phyloP scores from a whole-genome alignment of 2,797 vertebrate genomes.

The Coilia nasus region DNA sequence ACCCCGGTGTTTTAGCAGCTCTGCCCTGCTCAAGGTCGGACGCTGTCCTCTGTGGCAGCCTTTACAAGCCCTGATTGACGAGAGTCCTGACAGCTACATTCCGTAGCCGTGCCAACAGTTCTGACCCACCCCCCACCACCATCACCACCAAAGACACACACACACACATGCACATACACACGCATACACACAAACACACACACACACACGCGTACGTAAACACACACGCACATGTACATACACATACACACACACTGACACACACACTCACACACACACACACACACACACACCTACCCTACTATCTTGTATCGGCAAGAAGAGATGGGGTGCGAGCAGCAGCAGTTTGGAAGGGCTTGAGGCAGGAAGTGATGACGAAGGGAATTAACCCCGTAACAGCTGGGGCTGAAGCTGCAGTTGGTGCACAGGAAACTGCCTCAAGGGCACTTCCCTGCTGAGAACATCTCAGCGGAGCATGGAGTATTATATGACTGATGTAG shows the following conservation, averaged over 20 bases:
- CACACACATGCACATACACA: neutral
- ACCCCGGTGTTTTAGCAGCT: neutral
- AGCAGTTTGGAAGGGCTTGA: neutral
- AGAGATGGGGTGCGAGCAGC: conserved; percentile 6
- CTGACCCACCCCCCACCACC: neutral
- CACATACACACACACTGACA: neutral
- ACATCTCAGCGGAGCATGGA: no score
- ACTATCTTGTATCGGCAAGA: neutral
- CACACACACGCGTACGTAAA: neutral
- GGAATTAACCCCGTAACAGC: conserved; percentile 14
- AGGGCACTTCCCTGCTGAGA: no score
- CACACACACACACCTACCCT: neutral
- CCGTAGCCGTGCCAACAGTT: conserved; percentile 39
- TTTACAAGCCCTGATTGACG: conserved; percentile 41
- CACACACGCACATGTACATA: neutral
- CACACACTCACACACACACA: neutral
- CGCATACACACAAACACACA: neutral
- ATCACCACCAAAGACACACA: neutral
- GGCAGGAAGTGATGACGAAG: conserved; percentile 16
- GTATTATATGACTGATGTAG: no score
- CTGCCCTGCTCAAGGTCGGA: neutral
- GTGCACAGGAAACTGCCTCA: no score
- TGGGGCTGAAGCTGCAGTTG: neutral
- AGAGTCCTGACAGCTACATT: conserved; percentile 45
- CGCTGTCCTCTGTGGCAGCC: conserved; percentile 21